Base-by-base conservation (phyloP, 2,113 vertebrate genomes). In the Hippopotamus amphibius region DNA sequence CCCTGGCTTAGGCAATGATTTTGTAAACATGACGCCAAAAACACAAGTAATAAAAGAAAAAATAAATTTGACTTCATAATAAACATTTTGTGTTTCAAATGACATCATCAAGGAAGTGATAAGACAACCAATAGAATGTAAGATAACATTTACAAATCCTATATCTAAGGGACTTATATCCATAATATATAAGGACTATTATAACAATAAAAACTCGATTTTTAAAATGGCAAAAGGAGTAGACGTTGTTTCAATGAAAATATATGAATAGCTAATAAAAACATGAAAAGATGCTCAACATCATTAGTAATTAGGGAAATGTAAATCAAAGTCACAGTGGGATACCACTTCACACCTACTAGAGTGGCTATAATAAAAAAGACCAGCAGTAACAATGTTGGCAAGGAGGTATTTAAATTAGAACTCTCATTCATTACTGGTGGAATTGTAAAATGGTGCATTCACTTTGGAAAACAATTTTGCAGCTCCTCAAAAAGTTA, bases 401-500 rank as follows among this genome's bases (percentile, higher is more conserved):
- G 5, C 9, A 15, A 79, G 30, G 33, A 43, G 80, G 30, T 28
- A 6, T 6, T 71, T 15, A n/a, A 65, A 57, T 68, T 37, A 71
- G 61, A 77, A 94, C 11, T 8, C 55, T 86, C 17, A 41, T 65
- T 72, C 79, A 90, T 33, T 85, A n/a, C 21, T 46, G 22, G 6
- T 68, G 7, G 59, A 46, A 65, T 84, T 46, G 41, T 76, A 66
- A 95, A 81, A 16, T 53, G 68, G 8, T 71, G 5, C 3, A 69
- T 13, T 4, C 14, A 68, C 37, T 90, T 87, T 84, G 69, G 53
- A 92, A 96, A 90, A 90, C 3, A 95, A 79, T 43, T 69, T 63
- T 43, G 21, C 4, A 94, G 41, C 26, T 96, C 15, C 24, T 94
- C 69, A 79, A 77, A 79, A 66, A 41, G 33, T 53, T 97, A 74